Percentiles rank a stretch among this genome's conserved stretches.
These are phyloP conservation scores for Bos javanicus DNA, from an alignment of 2,113 vertebrate species.

Conservation along the genomic window DNA sequence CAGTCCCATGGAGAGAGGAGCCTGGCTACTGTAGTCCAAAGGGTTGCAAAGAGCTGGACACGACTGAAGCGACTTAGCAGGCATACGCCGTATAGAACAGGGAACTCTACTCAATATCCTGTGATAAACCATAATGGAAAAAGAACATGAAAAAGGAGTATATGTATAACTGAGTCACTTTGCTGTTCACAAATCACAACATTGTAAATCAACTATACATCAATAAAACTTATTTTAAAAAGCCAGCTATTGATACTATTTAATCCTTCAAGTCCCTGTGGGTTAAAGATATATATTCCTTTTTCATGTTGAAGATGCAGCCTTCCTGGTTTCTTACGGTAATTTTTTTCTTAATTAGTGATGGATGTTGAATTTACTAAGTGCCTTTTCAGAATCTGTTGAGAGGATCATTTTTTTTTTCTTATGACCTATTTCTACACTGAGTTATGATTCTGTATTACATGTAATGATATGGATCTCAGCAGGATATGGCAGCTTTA, in stretches of 20 bases:
- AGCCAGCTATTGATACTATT: background rate
- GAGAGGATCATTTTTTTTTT: background rate
- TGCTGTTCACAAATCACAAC: background rate
- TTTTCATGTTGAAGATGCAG: background rate
- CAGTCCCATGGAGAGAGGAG: background rate
- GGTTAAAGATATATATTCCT: background rate
- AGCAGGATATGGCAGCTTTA: background rate
- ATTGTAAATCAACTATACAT: background rate
- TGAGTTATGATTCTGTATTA: background rate
- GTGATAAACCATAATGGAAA: background rate
- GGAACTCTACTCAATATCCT: background rate
- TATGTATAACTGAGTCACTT: background rate
- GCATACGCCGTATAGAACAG: background rate
- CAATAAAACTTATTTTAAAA: background rate
- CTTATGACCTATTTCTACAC: background rate
- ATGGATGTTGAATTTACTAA: background rate
- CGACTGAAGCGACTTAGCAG: background rate
- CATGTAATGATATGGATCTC: background rate
- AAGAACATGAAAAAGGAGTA: background rate
- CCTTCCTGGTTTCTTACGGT: background rate
- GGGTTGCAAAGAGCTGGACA: background rate
- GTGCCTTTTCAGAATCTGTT: conserved; percentile 8
- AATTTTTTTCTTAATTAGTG: background rate
- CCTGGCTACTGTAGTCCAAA: background rate
- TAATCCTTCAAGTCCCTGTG: background rate